Evolutionary conservation across 2,113 vertebrate genomes (phyloP), one percentile per base, ranked within the genome.

Genomic region (Danionella cerebrum): DNA sequence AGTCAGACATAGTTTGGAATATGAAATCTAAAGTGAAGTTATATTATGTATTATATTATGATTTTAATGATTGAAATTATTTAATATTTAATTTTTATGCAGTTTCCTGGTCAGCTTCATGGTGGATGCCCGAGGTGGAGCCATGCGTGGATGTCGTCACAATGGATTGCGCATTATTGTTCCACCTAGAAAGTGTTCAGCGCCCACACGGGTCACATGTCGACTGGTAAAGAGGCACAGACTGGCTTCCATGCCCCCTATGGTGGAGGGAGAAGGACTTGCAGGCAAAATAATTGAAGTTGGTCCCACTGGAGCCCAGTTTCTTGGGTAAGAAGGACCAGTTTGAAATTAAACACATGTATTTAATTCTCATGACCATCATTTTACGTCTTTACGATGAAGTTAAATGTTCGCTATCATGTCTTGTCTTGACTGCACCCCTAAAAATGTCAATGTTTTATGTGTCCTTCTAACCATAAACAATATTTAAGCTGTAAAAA

Each of bases 91-190:
- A n/a, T n/a, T n/a, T n/a, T n/a, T 18, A 47, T 21, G 39, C 80
- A 99, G 96, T 82, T 99, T 99, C 88, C 87, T 99, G 65, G 96
- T 99, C 74, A 99, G 96, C 79, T 99, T 99, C 76, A 99, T 99
- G 96, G 96, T 99, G 74, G 95, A 99, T 21, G 96, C 96, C 44
- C 92, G 96, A 38, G 96, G 96, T 1, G 96, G 96, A 1, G 93
- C 95, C 58, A 99, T 99, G 96, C 85, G 95, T n/a, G 96, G 96
- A 3, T 99, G 96, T 79, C 89, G 96, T 45, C 95, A 99, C 76
- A 94, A 98, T 0, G 95, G 96, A 6, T 88, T 98, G 1, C 88
- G 96, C 14, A 98, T 99, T 78, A 96, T 99, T 16, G 95, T 99
- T 16, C 96, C 96, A 0, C 95, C 96, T 1, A 90, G 95, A 66